Evolutionary conservation across 2,113 vertebrate genomes (phyloP), one percentile per base, ranked within the genome.

Genomic region (Oenanthe melanoleuca): DNA sequence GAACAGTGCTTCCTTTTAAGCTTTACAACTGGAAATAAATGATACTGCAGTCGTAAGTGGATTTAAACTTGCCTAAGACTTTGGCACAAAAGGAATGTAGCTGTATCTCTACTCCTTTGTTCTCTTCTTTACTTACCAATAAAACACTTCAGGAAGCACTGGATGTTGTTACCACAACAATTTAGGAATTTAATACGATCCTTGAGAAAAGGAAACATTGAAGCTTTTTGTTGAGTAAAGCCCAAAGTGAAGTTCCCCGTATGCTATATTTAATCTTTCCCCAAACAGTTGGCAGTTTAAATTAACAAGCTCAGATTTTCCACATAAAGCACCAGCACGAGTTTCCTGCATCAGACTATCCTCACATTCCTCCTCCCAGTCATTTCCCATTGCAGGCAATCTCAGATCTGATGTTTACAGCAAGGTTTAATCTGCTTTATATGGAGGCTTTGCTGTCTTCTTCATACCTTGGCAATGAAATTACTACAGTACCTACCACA

Each of bases 271-370:
- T 90, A 93, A 73, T 33, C 45, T 28, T 66, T 74, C 42, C 49
- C 55, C 40, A 65, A 89, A 78, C 52, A 60, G 45, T 16, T 64
- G 79, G 67, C 60, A 60, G 69, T 23, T 85, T 25, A 91, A 87
- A 31, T 34, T 61, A 80, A 85, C 31, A 67, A 80, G 11, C 56
- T 93, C 96, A 95, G 87, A 93, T 75, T 96, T 97, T 97, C 96
- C 96, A 93, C 73, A 88, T 50, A 50, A 66, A 92, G 42, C 87
- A 96, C 6, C 50, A 84, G 82, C 95, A 93, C 13, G 33, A 79
- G 94, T 70, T 81, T 86, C 74, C 82, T 93, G 72, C 74, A 84
- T 61, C 74, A 94, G 53, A 28, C 42, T 20, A 40, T 40, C 66
- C 80, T 67, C 79, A n/a, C 17, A 6, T 44, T 22, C 42, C 42